phyloP scores from a whole-genome alignment of 2,888 invertebrate genomes.

The Campoplex capitator region DNA sequence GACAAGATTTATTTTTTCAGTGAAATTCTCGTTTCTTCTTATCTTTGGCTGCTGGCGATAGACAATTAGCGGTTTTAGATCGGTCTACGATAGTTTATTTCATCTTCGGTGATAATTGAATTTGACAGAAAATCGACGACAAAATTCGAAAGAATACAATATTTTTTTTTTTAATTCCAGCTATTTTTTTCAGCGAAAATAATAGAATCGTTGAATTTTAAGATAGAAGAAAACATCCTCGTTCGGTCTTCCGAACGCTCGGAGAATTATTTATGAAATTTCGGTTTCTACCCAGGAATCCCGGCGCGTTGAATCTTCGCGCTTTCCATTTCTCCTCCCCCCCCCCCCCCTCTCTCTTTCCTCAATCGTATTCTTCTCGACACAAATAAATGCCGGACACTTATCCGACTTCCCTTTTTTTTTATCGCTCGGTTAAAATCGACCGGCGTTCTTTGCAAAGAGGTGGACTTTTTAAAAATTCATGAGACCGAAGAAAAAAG shows the following conservation, averaged over 20 bases:
- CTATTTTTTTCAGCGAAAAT: background rate
- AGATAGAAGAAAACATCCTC: constrained; percentile 62
- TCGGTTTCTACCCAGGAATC: constrained; percentile 78
- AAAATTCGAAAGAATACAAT: background rate
- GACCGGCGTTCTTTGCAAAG: background rate
- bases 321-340: constrained; percentile 69
- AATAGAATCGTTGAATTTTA: constrained; percentile 40
- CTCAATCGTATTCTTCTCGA: constrained; percentile 44
- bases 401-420: background rate
- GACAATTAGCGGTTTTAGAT: background rate
- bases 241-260: constrained; percentile 65
- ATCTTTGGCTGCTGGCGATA: background rate
- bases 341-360: constrained; percentile 49
- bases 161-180: background rate
- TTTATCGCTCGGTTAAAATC: background rate
- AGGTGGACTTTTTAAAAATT: background rate
- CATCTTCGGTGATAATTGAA: no score
- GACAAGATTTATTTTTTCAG: no score
- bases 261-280: constrained; percentile 77
- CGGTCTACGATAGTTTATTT: no score
- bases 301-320: constrained; percentile 59
- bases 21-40: no score
- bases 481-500: background rate
- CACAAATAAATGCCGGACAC: constrained; percentile 14
- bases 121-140: background rate